Evolutionary conservation across 2,888 invertebrate genomes (phyloP).

Genomic region (Drosophila incognita): DNA sequence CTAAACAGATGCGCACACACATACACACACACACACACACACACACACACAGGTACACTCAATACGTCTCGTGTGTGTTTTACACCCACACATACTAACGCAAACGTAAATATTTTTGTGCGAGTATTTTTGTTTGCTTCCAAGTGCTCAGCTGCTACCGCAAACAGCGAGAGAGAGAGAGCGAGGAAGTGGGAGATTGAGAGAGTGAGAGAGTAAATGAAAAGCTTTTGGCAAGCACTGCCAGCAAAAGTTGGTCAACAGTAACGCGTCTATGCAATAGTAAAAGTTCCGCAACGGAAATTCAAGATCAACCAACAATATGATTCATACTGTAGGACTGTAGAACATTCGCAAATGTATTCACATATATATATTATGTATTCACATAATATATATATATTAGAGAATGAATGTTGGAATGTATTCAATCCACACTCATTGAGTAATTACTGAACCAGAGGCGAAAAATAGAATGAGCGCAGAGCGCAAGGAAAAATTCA

Average conservation of each 20-base stretch:
- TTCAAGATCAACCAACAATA: slow-evolving; percentile 54
- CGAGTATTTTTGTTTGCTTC: slow-evolving; percentile 25
- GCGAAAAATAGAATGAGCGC: slow-evolving; percentile 20
- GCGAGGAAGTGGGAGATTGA: neutral
- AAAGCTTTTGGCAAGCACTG: slow-evolving; percentile 43
- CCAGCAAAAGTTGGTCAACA: slow-evolving; percentile 20
- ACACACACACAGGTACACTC: neutral
- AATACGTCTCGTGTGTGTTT: neutral
- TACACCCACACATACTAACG: slow-evolving; percentile 33
- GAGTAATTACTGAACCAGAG: slow-evolving; percentile 23
- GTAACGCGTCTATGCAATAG: slow-evolving; percentile 6
- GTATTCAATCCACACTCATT: slow-evolving; percentile 18
- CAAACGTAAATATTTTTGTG: slow-evolving; percentile 67
- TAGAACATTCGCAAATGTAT: neutral
- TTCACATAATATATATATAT: neutral
- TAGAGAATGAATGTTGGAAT: slow-evolving; percentile 5
- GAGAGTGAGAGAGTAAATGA: slow-evolving; percentile 2
- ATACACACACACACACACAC: neutral
- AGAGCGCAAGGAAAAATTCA: slow-evolving; percentile 7
- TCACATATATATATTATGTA: neutral
- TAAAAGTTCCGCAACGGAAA: slow-evolving; percentile 43
- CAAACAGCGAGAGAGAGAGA: neutral
- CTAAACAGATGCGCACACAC: slow-evolving; percentile 20
- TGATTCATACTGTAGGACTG: slow-evolving; percentile 42
- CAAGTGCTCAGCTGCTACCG: slow-evolving; percentile 14